phyloP scores from a whole-genome alignment of 2,888 invertebrate species.

The Lycia hirtaria region DNA sequence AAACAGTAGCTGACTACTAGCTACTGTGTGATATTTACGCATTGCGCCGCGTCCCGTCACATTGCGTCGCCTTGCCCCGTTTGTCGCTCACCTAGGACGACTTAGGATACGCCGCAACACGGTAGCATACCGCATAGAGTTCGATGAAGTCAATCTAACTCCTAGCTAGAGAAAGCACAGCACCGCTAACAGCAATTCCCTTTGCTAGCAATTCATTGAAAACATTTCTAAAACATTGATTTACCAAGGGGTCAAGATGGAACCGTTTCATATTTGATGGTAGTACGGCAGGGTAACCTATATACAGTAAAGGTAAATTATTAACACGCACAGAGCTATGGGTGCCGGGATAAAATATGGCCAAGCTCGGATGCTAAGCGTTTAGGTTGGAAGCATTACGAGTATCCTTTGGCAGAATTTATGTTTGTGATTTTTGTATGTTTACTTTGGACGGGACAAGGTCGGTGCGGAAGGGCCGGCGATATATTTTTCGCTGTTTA shows the following conservation, averaged over 20 bases:
- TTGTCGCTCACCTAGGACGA: too few relatives aligned
- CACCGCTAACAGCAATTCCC: neutral
- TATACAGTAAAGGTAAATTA: constrained; percentile 49
- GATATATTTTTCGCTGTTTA: constrained; percentile 10
- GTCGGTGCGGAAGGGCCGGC: constrained; percentile 5
- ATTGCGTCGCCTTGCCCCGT: too few relatives aligned
- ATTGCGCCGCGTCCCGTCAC: too few relatives aligned
- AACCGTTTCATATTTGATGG: constrained; percentile 61
- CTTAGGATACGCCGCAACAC: too few relatives aligned
- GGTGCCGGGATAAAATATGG: constrained; percentile 40
- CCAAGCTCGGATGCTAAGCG: constrained; percentile 33
- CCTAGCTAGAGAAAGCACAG: constrained; percentile 11
- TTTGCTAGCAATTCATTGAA: constrained; percentile 11
- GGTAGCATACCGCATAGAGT: neutral
- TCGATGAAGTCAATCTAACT: constrained; percentile 8
- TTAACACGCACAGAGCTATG: constrained; percentile 43
- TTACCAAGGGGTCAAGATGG: constrained; percentile 47
- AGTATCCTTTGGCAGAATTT: constrained; percentile 41
- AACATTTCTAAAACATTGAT: constrained; percentile 47
- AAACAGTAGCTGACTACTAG: too few relatives aligned
- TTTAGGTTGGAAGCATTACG: constrained; percentile 37
- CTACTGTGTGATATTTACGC: too few relatives aligned
- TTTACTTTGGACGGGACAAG: constrained; percentile 26
- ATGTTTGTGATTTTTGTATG: constrained; percentile 35
- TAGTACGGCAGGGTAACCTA: constrained; percentile 45